phyloP scores from a whole-genome alignment of 2,113 vertebrate species.

The Guaruba guarouba region DNA sequence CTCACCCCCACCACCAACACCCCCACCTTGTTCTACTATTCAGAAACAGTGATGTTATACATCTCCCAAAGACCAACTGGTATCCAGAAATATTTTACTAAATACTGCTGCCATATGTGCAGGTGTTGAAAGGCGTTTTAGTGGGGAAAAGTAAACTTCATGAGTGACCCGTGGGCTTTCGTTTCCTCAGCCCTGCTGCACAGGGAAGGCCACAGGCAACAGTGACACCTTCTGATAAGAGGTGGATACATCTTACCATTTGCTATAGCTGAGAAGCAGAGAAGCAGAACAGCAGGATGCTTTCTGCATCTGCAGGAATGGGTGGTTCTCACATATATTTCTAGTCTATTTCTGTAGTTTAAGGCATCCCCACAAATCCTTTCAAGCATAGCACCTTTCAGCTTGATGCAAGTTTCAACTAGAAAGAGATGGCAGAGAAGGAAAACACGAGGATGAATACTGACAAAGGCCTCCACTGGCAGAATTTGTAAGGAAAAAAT shows the following conservation, averaged over 20 bases:
- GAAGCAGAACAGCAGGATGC: background rate
- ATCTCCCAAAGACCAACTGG: background rate
- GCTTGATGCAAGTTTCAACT: background rate
- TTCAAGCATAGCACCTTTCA: background rate
- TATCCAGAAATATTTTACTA: background rate
- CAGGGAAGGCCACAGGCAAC: slow-evolving; percentile 1
- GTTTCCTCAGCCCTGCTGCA: background rate
- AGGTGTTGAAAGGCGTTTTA: background rate
- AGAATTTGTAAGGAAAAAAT: background rate
- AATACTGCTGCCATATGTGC: background rate
- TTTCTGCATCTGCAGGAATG: background rate
- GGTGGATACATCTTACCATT: background rate
- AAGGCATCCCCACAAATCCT: background rate
- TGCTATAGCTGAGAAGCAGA: background rate
- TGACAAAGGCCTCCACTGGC: background rate
- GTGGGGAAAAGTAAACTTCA: background rate
- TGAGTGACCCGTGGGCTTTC: background rate
- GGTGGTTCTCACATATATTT: background rate
- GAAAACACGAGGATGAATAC: background rate
- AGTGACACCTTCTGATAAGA: slow-evolving; percentile 47
- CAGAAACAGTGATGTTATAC: background rate
- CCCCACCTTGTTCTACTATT: background rate
- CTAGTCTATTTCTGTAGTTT: background rate
- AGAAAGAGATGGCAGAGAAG: background rate
- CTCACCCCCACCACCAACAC: background rate